phyloP scores from a whole-genome alignment of 2,113 vertebrate genomes.

The Poicephalus gulielmi region DNA sequence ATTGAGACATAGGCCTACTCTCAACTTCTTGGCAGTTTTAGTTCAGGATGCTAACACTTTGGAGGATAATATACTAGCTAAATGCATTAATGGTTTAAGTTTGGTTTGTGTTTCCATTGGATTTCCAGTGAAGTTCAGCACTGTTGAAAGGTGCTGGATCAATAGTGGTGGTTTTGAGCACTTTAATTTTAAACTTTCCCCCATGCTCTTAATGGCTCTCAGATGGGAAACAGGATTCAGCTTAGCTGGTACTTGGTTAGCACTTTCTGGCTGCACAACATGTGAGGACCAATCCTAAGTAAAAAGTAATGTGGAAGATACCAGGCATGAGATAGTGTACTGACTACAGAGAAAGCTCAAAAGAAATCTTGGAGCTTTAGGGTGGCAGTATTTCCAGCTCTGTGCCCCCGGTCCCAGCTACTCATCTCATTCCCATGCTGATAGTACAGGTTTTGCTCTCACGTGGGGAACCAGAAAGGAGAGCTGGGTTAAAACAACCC shows the following conservation, averaged over 20 bases:
- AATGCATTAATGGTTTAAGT: not conserved
- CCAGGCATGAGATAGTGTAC: not conserved
- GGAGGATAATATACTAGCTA: not conserved
- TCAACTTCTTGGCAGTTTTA: not conserved
- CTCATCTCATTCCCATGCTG: not conserved
- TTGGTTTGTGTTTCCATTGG: not conserved
- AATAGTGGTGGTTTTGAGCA: not conserved
- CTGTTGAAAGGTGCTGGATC: constrained; percentile 10
- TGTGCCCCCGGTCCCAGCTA: not conserved
- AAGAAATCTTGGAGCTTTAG: not conserved
- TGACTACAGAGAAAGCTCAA: not conserved
- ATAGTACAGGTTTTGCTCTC: not conserved
- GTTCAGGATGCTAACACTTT: not conserved
- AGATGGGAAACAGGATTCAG: not conserved
- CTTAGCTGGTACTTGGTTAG: not conserved
- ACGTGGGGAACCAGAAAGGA: not conserved
- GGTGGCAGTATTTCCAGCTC: not conserved
- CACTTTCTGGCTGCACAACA: not conserved
- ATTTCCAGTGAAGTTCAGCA: not conserved
- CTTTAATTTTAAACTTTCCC: not conserved
- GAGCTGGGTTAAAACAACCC: not conserved
- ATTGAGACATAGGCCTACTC: not conserved
- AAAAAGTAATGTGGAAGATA: not conserved
- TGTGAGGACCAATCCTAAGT: not conserved
- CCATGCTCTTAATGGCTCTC: rapidly evolving